Percentiles rank a stretch among this genome's conserved stretches.
phyloP scores from a whole-genome alignment of 2,888 invertebrate species.

The Tenthredo amoena region DNA sequence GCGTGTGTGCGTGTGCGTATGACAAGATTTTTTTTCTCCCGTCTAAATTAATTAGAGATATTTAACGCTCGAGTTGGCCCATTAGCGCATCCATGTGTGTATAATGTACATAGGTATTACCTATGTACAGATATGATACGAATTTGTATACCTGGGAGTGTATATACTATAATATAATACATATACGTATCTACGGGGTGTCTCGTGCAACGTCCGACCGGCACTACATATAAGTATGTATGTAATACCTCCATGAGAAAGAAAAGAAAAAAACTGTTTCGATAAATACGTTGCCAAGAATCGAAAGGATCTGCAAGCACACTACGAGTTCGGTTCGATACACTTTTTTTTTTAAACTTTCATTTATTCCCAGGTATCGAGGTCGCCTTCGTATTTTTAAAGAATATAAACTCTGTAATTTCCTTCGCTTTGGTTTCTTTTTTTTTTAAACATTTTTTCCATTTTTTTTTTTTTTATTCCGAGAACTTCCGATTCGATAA shows the following conservation, averaged over 20 bases:
- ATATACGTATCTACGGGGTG: slow-evolving; percentile 12
- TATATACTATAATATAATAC: background rate
- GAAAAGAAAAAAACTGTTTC: background rate
- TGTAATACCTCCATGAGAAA: background rate
- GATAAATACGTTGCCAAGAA: background rate
- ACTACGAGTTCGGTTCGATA: slow-evolving; percentile 38
- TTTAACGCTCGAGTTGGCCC: slow-evolving; percentile 34
- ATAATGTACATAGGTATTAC: background rate
- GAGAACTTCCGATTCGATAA: background rate
- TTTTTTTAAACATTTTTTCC: background rate
- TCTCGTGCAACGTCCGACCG: background rate
- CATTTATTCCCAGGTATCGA: slow-evolving; percentile 32
- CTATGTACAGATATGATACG: background rate
- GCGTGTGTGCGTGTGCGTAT: background rate
- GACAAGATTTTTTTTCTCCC: background rate
- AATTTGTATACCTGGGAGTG: background rate
- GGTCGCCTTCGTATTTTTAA: slow-evolving; percentile 17
- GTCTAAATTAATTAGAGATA: slow-evolving; percentile 46
- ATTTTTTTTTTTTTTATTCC: background rate
- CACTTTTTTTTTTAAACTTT: slow-evolving; percentile 25
- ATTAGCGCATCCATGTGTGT: slow-evolving; percentile 35
- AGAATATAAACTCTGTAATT: slow-evolving; percentile 34
- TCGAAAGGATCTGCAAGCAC: slow-evolving; percentile 34
- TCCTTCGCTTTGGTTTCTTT: background rate
- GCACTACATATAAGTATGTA: no score